Conservation (phyloP, 2,888 invertebrate genomes). For the Trichogramma dendrolimi region DNA sequence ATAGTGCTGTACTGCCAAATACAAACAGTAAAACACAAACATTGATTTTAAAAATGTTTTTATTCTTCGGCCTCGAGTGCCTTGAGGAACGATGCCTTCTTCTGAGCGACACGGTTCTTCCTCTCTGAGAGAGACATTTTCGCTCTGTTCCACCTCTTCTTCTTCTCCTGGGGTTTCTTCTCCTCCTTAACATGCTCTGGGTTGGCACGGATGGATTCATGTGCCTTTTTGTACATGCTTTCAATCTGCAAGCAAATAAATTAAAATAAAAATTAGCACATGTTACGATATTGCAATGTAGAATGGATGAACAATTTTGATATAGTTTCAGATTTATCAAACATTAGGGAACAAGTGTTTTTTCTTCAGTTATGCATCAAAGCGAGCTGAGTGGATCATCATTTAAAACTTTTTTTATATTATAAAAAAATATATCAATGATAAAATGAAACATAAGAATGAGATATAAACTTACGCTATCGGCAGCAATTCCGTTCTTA, state of each 20-base stretch:
- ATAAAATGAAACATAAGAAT: constrained; percentile 53
- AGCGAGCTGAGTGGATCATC: background rate
- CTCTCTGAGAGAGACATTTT: constrained; percentile 87
- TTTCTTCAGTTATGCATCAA: too few relatives aligned
- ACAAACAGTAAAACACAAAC: too few relatives aligned
- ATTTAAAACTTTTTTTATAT: background rate
- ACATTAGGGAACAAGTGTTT: too few relatives aligned
- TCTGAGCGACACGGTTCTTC: constrained; percentile 87
- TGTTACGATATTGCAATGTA: background rate
- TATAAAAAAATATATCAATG: constrained; percentile 49
- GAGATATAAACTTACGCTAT: constrained; percentile 66
- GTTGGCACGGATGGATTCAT: constrained; percentile 84
- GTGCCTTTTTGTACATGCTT: constrained; percentile 90
- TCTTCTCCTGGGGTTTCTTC: constrained; percentile 59
- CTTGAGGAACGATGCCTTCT: constrained; percentile 84
- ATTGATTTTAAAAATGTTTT: constrained; percentile 20
- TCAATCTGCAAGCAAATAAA: constrained; percentile 69
- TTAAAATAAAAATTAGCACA: too few relatives aligned
- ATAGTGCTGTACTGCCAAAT: too few relatives aligned
- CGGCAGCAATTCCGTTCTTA: constrained; percentile 83
- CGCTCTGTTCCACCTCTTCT: constrained; percentile 83
- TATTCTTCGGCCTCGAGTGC: constrained; percentile 58
- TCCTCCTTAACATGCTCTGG: constrained; percentile 66
- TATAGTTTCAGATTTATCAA: constrained; percentile 1
- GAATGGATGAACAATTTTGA: background rate